Percentiles rank a stretch among this genome's conserved stretches.
Conservation (phyloP, 1,140 invertebrate species). For the Steinernema feltiae region DNA sequence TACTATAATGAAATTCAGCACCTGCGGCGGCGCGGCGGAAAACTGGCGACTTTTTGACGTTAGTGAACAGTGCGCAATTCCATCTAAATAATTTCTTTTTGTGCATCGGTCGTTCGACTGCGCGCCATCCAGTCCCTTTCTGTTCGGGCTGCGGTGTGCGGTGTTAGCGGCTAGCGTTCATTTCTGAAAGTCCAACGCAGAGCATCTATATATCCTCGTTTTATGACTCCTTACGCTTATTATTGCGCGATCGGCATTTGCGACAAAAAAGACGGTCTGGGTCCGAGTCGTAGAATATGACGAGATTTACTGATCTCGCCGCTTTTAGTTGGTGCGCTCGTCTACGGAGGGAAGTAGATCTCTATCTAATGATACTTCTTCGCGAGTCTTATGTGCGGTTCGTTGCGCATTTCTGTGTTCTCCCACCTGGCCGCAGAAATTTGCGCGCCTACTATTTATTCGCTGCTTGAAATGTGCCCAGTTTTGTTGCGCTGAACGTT, state of each 20-base stretch:
- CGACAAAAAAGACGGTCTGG: neutral
- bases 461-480: neutral
- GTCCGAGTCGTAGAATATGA: neutral
- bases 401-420: neutral
- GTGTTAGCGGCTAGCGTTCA: neutral
- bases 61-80: conserved; percentile 6
- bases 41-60: neutral
- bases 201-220: neutral
- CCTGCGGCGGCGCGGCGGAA: neutral
- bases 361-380: neutral
- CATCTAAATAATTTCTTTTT: conserved; percentile 10
- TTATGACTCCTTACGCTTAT: conserved; percentile 10
- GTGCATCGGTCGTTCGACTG: neutral
- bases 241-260: neutral
- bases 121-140: neutral
- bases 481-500: too few species aligned
- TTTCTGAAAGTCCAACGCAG: neutral
- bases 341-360: neutral
- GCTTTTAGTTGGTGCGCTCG: neutral
- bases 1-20: neutral
- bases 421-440: neutral
- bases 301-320: neutral
- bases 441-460: neutral
- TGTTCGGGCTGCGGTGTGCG: neutral
- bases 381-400: neutral